Evolutionary conservation across 2,888 invertebrate genomes (phyloP).

Genomic region (Neocrepidodera transversa): DNA sequence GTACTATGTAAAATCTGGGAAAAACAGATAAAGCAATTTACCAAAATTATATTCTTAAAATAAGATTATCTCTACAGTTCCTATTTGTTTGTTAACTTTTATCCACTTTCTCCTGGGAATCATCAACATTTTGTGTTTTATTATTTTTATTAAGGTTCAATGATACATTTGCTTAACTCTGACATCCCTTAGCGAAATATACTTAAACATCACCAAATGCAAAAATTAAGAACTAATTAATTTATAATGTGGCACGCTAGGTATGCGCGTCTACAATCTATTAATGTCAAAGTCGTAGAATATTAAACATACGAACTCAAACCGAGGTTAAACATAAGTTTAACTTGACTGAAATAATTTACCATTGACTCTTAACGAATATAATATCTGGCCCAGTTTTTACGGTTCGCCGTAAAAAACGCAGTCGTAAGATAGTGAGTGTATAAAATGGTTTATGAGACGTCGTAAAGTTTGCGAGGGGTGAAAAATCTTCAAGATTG

Average conservation of each 20-base stretch:
- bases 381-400: conserved; percentile 26
- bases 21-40: no score
- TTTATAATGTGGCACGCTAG: neutral
- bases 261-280: neutral
- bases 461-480: conserved; percentile 33
- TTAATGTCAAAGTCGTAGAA: no score
- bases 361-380: conserved; percentile 10
- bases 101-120: conserved; percentile 9
- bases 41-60: conserved; percentile 11
- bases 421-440: conserved; percentile 37
- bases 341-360: no score
- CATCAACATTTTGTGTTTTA: neutral
- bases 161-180: conserved; percentile 2
- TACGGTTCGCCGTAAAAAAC: conserved; percentile 37
- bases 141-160: conserved; percentile 7
- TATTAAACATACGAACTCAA: no score
- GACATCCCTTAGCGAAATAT: no score
- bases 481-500: conserved; percentile 31
- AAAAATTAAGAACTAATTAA: no score
- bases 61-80: conserved; percentile 18
- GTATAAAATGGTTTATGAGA: conserved; percentile 40
- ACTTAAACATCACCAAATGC: no score
- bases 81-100: conserved; percentile 11
- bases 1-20: no score
- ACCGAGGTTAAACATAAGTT: no score